Evolutionary conservation across 2,797 vertebrate species (phyloP).

Genomic region (Nyctalus aviator): DNA sequence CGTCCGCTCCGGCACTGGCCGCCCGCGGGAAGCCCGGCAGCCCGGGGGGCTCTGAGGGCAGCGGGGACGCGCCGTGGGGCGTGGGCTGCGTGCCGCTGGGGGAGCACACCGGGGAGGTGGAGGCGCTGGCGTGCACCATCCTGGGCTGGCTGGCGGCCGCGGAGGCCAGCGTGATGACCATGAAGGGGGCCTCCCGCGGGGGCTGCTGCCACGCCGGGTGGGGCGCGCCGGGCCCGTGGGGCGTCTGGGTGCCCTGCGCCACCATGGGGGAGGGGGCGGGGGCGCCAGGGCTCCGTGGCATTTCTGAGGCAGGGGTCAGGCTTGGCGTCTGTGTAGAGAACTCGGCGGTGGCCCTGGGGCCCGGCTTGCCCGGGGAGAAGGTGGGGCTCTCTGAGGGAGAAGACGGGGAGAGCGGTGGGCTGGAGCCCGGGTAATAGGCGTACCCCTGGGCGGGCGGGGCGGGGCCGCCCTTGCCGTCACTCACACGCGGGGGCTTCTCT

Average conservation of each 20-base stretch:
- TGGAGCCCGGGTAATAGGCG: slow-evolving; percentile 93
- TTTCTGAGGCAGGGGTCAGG: slow-evolving; percentile 85
- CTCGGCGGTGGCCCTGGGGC: slow-evolving; percentile 90
- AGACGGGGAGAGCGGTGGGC: slow-evolving; percentile 93
- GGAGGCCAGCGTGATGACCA: slow-evolving; percentile 94
- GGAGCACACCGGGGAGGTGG: slow-evolving; percentile 94
- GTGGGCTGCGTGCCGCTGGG: slow-evolving; percentile 92
- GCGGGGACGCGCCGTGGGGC: slow-evolving; percentile 89
- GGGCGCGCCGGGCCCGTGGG: slow-evolving; percentile 91
- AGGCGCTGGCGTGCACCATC: slow-evolving; percentile 92
- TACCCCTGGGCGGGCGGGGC: slow-evolving; percentile 90
- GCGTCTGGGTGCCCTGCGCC: slow-evolving; percentile 92
- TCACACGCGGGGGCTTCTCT: slow-evolving; percentile 77
- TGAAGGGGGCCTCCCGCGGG: slow-evolving; percentile 94
- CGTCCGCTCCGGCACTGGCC: slow-evolving; percentile 84
- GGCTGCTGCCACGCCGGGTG: slow-evolving; percentile 94
- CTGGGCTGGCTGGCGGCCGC: slow-evolving; percentile 92
- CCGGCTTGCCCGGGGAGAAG: slow-evolving; percentile 87
- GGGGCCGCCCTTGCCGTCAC: slow-evolving; percentile 81
- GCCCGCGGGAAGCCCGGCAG: slow-evolving; percentile 87
- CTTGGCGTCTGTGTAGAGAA: slow-evolving; percentile 96
- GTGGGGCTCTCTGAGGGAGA: slow-evolving; percentile 95
- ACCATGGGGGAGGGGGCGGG: slow-evolving; percentile 88
- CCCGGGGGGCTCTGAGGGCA: slow-evolving; percentile 88
- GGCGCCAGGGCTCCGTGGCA: slow-evolving; percentile 83